phyloP scores from a whole-genome alignment of 2,888 invertebrate species.

The Theretra japonica region DNA sequence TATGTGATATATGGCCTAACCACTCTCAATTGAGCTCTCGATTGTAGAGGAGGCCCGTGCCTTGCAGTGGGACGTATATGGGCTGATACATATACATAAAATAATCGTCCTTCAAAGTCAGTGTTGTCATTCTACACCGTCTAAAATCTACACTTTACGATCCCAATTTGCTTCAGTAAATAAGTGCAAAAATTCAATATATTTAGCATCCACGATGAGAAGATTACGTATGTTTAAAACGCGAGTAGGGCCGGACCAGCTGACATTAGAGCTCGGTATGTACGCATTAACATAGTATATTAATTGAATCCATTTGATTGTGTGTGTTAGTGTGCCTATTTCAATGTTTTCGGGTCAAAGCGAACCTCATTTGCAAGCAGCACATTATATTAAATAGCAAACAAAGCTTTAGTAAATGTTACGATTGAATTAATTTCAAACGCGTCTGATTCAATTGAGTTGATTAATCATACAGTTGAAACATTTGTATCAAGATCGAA shows the following conservation, averaged over 20 bases:
- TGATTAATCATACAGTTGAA: neutral
- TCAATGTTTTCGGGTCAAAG: slow-evolving; percentile 15
- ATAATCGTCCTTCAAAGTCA: neutral
- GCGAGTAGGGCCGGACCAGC: neutral
- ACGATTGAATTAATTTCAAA: slow-evolving; percentile 6
- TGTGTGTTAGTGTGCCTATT: slow-evolving; percentile 3
- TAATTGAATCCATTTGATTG: neutral
- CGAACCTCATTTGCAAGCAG: slow-evolving; percentile 4
- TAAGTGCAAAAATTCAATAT: neutral
- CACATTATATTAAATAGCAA: slow-evolving; percentile 2
- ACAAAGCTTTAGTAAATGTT: slow-evolving; percentile 3
- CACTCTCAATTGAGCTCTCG: too few species aligned
- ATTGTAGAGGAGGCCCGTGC: too few species aligned
- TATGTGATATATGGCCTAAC: too few species aligned
- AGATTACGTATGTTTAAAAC: neutral
- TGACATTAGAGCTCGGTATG: slow-evolving; percentile 2
- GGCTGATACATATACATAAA: too few species aligned
- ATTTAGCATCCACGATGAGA: neutral
- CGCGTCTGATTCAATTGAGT: neutral
- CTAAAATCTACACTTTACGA: neutral
- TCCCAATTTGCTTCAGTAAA: neutral
- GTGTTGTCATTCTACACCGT: neutral
- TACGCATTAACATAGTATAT: neutral
- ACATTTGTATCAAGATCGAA: neutral
- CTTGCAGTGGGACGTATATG: too few species aligned